phyloP scores from a whole-genome alignment of 2,113 vertebrate species.

The Embiotoca jacksoni region DNA sequence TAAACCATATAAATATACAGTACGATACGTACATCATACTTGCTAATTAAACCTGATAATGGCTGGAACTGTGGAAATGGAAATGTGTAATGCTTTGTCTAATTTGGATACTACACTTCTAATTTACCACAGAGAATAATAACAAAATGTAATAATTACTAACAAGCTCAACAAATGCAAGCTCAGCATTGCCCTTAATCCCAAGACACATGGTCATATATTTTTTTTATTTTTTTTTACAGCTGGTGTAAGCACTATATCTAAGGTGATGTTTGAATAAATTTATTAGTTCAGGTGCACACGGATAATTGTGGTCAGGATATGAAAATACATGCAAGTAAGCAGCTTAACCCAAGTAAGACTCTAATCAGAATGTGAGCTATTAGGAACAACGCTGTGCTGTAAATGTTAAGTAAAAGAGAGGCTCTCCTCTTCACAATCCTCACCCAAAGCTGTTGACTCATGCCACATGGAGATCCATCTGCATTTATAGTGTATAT shows the following conservation, averaged over 20 bases:
- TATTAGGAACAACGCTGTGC: not conserved
- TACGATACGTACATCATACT: not conserved
- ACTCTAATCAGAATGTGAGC: slow-evolving; percentile 24
- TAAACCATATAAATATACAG: not conserved
- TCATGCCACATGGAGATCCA: not conserved
- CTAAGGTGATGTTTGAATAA: slow-evolving; percentile 1
- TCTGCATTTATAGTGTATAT: slow-evolving; percentile 4
- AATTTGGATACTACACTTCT: not conserved
- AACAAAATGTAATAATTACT: not conserved
- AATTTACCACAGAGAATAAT: not conserved
- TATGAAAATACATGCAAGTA: slow-evolving; percentile 37
- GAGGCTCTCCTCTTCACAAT: no score
- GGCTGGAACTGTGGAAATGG: not conserved
- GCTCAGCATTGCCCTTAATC: not conserved
- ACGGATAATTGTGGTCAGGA: slow-evolving; percentile 29
- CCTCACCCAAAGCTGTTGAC: not conserved
- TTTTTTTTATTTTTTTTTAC: no score
- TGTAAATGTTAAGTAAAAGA: not conserved
- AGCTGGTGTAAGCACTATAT: slow-evolving; percentile 11
- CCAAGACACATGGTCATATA: not conserved
- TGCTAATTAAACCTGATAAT: not conserved
- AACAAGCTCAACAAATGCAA: not conserved
- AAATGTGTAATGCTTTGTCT: not conserved
- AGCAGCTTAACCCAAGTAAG: slow-evolving; percentile 46
- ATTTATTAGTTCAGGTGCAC: slow-evolving; percentile 5